Evolutionary conservation across 2,888 invertebrate species (phyloP), one percentile per base, ranked within the genome.

Genomic region (Eristalis intricaria): DNA sequence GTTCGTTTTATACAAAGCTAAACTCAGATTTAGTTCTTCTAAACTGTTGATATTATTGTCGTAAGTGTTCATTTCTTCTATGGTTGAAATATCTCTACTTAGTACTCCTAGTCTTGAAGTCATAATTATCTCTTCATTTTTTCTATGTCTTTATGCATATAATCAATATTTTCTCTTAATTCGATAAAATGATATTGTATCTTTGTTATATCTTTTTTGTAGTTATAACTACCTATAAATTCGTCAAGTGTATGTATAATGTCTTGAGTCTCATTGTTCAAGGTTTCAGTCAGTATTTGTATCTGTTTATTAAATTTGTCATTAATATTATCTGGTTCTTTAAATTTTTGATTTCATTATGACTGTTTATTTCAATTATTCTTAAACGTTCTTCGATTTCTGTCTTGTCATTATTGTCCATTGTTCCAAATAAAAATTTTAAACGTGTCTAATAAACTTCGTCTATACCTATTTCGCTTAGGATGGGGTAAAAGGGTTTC

Each of bases 151-250:
- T n/a, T n/a, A n/a, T n/a, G n/a, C n/a, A 66, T 19, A 22, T 35
- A 35, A 2, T 38, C 8, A 1, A 40, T 15, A 58, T 71, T 70
- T 60, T 60, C 38, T 38, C 23, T 70, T n/a, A 60, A 23, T 38
- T 60, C 26, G n/a, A n/a, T n/a, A n/a, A n/a, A n/a, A n/a, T n/a
- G n/a, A n/a, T n/a, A 15, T 22, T 70, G 15, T 2, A n/a, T n/a
- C n/a, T n/a, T n/a, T n/a, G n/a, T n/a, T 15, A 58, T 56, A 26
- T 58, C 58, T 69, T 58, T 56, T 56, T 70, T 15, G 38, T 60
- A 68, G 68, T 26, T 26, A 10, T 60, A 40, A 40, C 15, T 40
- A 40, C 40, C 40, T 13, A 40, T 15, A 43, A 43, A 43, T 43
- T 32, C 32, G 4, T 43, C 40, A 0, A 15, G 15, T 43, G 1